Evolutionary conservation across 2,113 vertebrate genomes (phyloP).

Genomic region (Pleuronectes platessa): DNA sequence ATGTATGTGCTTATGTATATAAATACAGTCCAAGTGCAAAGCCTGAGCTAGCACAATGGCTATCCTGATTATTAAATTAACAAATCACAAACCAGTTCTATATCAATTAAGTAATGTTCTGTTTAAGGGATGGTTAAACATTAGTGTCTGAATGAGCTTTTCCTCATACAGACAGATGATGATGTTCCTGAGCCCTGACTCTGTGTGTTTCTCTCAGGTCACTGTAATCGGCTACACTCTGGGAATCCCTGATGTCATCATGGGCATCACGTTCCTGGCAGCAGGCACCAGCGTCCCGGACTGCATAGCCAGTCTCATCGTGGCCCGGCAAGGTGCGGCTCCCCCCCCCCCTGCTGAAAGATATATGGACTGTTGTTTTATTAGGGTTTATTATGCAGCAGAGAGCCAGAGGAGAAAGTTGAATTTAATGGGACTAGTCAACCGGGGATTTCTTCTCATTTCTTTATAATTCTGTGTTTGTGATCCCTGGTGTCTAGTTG

Average conservation of each 20-base stretch:
- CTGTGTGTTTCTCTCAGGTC: conserved; percentile 81
- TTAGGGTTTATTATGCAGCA: background rate
- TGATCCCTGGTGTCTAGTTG: no score
- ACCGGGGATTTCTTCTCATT: background rate
- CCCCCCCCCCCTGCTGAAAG: no score
- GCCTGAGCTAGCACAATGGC: no score
- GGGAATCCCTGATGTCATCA: conserved; percentile 98
- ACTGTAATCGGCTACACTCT: conserved; percentile 96
- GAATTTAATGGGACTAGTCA: background rate
- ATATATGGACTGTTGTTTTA: background rate
- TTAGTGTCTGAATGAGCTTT: background rate
- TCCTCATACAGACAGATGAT: background rate
- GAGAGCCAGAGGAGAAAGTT: background rate
- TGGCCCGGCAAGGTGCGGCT: conserved; percentile 94
- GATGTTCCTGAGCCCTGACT: background rate
- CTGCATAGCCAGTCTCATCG: conserved; percentile 98
- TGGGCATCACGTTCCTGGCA: conserved; percentile 99
- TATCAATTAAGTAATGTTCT: no score
- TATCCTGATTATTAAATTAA: no score
- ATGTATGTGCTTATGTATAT: no score
- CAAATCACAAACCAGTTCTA: no score
- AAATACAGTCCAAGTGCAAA: no score
- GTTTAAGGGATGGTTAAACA: no score
- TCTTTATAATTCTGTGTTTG: background rate
- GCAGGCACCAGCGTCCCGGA: conserved; percentile 98